A percentile compares a stretch with the other conserved stretches of the same genome.
Conservation (phyloP, 2,888 invertebrate genomes). For the Aphodius granarius region DNA sequence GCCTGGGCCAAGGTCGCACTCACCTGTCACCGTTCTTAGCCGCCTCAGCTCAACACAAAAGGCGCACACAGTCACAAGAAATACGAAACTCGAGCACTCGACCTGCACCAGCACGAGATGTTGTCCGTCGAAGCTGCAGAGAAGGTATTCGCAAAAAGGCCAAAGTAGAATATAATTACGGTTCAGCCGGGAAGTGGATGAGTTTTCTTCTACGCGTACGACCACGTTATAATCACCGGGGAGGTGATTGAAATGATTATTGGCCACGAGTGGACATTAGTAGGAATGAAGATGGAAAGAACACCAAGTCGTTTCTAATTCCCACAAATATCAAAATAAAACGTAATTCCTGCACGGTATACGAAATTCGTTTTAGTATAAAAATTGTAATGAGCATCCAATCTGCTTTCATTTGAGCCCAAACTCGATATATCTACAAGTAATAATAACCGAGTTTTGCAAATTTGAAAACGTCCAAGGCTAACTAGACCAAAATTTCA, state of each 20-base stretch:
- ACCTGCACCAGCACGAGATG: background rate
- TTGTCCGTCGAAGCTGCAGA: background rate
- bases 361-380: too few relatives aligned
- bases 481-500: too few relatives aligned
- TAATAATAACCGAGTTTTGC: too few relatives aligned
- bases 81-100: background rate
- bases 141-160: background rate
- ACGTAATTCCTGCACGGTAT: too few relatives aligned
- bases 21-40: background rate
- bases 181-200: background rate
- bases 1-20: background rate
- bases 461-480: too few relatives aligned
- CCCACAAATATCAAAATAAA: too few relatives aligned
- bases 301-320: too few relatives aligned
- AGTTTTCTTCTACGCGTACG: background rate
- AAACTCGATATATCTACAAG: too few relatives aligned
- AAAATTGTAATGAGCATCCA: too few relatives aligned
- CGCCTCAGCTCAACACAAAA: background rate
- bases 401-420: too few relatives aligned
- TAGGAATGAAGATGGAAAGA: background rate
- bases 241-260: background rate
- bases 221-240: background rate
- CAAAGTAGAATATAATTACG: background rate
- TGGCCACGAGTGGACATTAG: background rate
- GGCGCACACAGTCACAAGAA: background rate